A percentile compares a stretch with the other conserved stretches of the same genome.
Evolutionary conservation across 2,888 invertebrate species (phyloP).

Genomic region (Agonopterix heracliana): DNA sequence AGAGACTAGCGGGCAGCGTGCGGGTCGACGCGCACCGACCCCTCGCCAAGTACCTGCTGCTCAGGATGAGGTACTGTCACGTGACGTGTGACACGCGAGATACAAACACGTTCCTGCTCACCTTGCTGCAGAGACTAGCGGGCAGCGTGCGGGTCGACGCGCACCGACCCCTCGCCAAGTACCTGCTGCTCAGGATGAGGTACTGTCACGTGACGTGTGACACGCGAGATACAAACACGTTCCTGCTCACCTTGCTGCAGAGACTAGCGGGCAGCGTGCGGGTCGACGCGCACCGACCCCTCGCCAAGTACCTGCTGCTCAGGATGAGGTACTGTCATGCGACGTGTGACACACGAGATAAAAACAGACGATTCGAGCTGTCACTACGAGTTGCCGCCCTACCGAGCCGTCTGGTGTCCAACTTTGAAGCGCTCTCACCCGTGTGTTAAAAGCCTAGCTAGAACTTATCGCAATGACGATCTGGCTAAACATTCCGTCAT

Average conservation of each 20-base stretch:
- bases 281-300: constrained; percentile 89
- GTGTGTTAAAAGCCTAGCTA: no score
- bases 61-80: constrained; percentile 79
- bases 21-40: constrained; percentile 91
- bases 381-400: no score
- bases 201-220: constrained; percentile 20
- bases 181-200: constrained; percentile 87
- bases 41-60: constrained; percentile 87
- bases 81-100: constrained; percentile 35
- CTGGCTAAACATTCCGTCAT: no score
- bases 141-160: constrained; percentile 86
- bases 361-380: no score
- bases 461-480: no score
- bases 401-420: no score
- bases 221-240: no score
- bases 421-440: no score
- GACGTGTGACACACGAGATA: no score
- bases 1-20: constrained; percentile 82
- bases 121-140: constrained; percentile 83
- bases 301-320: constrained; percentile 87
- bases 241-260: constrained; percentile 82
- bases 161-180: constrained; percentile 88
- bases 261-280: constrained; percentile 81
- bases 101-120: no score
- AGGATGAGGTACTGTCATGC: constrained; percentile 78